Evolutionary conservation across 2,113 vertebrate genomes (phyloP).

Genomic region (Lonchura striata): DNA sequence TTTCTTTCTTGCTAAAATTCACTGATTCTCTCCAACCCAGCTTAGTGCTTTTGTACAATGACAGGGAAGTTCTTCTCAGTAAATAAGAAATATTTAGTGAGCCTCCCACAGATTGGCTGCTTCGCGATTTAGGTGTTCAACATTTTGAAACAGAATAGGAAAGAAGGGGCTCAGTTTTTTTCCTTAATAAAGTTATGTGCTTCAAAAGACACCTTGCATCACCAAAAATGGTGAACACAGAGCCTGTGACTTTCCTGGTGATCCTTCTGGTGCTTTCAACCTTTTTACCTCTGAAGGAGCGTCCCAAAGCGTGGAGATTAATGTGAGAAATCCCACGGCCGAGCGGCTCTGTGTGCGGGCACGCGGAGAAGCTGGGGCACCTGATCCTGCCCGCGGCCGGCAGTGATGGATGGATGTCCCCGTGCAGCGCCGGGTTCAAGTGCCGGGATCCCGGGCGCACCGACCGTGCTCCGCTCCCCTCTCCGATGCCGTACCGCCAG

Average conservation of each 20-base stretch:
- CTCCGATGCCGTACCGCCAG: neutral
- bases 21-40: neutral
- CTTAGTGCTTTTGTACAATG: neutral
- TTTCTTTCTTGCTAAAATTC: neutral
- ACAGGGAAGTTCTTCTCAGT: neutral
- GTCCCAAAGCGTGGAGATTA: neutral
- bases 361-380: neutral
- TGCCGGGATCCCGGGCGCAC: neutral
- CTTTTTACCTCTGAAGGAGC: neutral
- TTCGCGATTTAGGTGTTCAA: neutral
- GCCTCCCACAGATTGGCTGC: neutral
- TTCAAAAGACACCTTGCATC: neutral
- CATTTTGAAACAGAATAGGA: neutral
- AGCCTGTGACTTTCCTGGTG: neutral
- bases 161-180: neutral
- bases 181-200: neutral
- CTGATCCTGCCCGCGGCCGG: neutral
- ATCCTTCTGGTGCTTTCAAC: neutral
- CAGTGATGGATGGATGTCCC: slow-evolving; percentile 47
- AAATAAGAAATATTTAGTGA: neutral
- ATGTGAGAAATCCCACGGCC: neutral
- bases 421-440: neutral
- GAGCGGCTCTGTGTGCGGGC: neutral
- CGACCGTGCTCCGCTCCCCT: neutral
- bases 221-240: neutral